Evolutionary conservation across 2,888 invertebrate species (phyloP).

Genomic region (Caenorhabditis becei): DNA sequence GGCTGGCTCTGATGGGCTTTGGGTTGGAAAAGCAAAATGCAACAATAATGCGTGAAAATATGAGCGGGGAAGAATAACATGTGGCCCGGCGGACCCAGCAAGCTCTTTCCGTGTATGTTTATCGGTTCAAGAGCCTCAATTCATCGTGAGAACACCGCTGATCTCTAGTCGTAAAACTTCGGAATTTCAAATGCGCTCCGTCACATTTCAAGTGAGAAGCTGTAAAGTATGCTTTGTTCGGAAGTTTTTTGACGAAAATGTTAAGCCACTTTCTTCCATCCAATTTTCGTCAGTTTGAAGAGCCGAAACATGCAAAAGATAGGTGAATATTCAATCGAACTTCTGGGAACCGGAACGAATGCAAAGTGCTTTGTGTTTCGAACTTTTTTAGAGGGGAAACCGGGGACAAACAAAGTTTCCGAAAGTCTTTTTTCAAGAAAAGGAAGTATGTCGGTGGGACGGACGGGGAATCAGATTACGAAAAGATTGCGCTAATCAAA

Average conservation of each 20-base stretch:
- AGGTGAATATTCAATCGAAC: slow-evolving; percentile 49
- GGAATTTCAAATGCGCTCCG: neutral
- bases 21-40: slow-evolving; percentile 28
- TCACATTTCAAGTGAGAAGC: neutral
- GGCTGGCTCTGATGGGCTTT: neutral
- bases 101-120: slow-evolving; percentile 1
- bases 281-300: slow-evolving; percentile 3
- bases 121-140: slow-evolving; percentile 1
- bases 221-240: neutral
- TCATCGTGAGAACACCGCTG: slow-evolving; percentile 1
- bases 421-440: no score
- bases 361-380: slow-evolving; percentile 16
- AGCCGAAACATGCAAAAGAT: slow-evolving; percentile 23
- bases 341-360: slow-evolving; percentile 25
- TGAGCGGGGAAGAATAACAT: slow-evolving; percentile 19
- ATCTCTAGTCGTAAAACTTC: slow-evolving; percentile 7
- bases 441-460: no score
- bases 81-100: neutral
- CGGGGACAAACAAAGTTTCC: no score
- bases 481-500: no score
- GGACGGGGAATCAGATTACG: no score
- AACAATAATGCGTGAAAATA: slow-evolving; percentile 42
- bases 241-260: neutral
- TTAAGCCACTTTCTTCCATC: neutral
- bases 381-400: no score